These are phyloP conservation scores for Theocolax elegans DNA, from an alignment of 1,140 invertebrate species.

Conservation along the genomic window DNA sequence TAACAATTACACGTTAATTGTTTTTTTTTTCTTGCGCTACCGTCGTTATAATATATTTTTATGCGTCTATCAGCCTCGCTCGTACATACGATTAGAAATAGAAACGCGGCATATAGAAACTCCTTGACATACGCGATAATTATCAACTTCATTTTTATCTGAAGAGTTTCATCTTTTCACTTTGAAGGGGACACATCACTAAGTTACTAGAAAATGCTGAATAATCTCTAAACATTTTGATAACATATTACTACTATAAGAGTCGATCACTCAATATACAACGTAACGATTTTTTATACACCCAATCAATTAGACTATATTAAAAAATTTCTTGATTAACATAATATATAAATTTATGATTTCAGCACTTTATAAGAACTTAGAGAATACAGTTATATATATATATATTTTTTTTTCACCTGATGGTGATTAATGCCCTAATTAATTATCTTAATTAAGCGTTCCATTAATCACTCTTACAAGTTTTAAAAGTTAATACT, in stretches of 20 bases:
- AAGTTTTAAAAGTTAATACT: slow-evolving; percentile 26
- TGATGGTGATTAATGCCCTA: slow-evolving; percentile 27
- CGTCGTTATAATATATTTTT: slow-evolving; percentile 31
- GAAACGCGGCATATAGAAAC: slow-evolving; percentile 33
- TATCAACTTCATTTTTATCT: slow-evolving; percentile 21
- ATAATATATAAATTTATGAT: neutral
- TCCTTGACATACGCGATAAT: slow-evolving; percentile 16
- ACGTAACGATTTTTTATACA: neutral
- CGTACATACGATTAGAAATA: slow-evolving; percentile 31
- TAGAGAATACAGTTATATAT: slow-evolving; percentile 15
- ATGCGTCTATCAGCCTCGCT: slow-evolving; percentile 35
- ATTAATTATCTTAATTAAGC: slow-evolving; percentile 27
- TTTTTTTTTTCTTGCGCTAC: slow-evolving; percentile 31
- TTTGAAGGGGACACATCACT: slow-evolving; percentile 16
- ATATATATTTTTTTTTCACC: slow-evolving; percentile 5
- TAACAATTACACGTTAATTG: slow-evolving; percentile 32
- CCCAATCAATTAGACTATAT: neutral
- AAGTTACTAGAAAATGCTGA: slow-evolving; percentile 31
- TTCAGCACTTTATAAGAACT: slow-evolving; percentile 17
- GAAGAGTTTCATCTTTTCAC: slow-evolving; percentile 16
- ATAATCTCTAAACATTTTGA: neutral
- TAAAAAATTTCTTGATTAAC: neutral
- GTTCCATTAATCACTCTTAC: slow-evolving; percentile 18
- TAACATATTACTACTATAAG: neutral
- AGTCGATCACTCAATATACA: no score